Base-by-base conservation (phyloP, 2,797 vertebrate species). In the Calcarius lapponicus region DNA sequence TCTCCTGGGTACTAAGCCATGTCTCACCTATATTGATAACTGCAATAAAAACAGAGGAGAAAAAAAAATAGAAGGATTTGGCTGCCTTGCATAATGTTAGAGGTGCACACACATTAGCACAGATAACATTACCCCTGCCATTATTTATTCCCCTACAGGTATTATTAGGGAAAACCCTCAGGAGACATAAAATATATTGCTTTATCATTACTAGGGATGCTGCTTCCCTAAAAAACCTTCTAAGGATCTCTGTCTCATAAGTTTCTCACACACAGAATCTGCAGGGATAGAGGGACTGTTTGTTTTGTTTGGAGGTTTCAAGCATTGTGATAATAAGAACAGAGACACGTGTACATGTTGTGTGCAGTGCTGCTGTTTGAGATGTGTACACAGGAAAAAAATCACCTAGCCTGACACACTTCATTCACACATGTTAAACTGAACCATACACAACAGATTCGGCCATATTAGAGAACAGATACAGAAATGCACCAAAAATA, bases 331-430 rank as follows among this genome's bases (percentile, higher is more conserved):
- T 69, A 45, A 2, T 31, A 72, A n/a, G 16, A 76, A 36, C 17
- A 82, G 29, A 76, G 22, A 57, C 15, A 54, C 13, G 16, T 0
- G 0, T 10, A 8, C 5, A 48, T 6, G 25, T 19, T 34, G 8
- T 9, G n/a, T 11, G 17, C 45, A 74, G 29, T 31, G 65, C 50
- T 86, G 61, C n/a, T 65, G 17, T 22, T 48, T 58, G n/a, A 69
- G 40, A 32, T 29, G 25, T 45, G 17, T 13, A 10, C 1, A 32
- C 25, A 71, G 40, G 42, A 81, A 65, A 17, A 45, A 43, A 26
- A 6, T 13, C 45, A 43, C 40, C 21, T 14, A 6, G 13, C 42
- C 53, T 42, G 45, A 71, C 13, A 62, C 10, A 38, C 3, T 16
- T 24, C n/a, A 54, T 40, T 56, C 36, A 73, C 28, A 13, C n/a